Conservation (phyloP, 2,113 vertebrate genomes). For the Chamaetylas fuelleborni region DNA sequence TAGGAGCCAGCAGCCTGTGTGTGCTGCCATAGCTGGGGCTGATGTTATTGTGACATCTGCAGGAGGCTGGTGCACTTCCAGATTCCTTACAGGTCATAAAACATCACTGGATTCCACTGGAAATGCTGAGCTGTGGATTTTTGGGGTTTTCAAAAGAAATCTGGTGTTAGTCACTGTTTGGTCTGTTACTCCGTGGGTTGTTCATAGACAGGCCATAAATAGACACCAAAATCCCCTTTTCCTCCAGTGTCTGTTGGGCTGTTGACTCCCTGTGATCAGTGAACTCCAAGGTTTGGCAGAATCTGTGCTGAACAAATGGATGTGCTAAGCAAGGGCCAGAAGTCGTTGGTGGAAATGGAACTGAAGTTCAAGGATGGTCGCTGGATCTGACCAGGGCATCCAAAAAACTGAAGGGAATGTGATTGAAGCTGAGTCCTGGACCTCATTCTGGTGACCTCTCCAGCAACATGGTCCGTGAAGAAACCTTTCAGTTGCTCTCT, state of each 20-base stretch:
- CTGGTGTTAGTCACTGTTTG: rapidly evolving
- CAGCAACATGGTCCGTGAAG: rapidly evolving
- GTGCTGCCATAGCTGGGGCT: neutral
- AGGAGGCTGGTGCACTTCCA: neutral
- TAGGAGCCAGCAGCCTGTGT: neutral
- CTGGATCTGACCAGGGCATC: neutral
- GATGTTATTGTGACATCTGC: neutral
- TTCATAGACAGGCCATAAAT: neutral
- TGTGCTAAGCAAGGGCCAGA: neutral
- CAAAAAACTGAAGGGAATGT: neutral
- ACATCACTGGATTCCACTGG: neutral
- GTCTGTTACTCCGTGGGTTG: neutral
- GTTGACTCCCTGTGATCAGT: rapidly evolving
- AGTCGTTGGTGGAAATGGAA: neutral
- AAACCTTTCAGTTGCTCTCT: neutral
- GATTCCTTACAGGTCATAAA: neutral
- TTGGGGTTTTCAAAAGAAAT: neutral
- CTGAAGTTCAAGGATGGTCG: neutral
- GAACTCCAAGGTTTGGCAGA: neutral
- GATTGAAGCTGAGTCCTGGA: no score
- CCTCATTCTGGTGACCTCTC: neutral
- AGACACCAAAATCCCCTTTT: neutral
- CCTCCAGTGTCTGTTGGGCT: neutral
- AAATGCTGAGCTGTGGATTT: neutral
- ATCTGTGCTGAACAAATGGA: neutral